A percentile compares a stretch with the other conserved stretches of the same genome.
These are phyloP conservation scores for Tachystola acroxantha DNA, from an alignment of 2,888 invertebrate genomes.

Conservation along the genomic window DNA sequence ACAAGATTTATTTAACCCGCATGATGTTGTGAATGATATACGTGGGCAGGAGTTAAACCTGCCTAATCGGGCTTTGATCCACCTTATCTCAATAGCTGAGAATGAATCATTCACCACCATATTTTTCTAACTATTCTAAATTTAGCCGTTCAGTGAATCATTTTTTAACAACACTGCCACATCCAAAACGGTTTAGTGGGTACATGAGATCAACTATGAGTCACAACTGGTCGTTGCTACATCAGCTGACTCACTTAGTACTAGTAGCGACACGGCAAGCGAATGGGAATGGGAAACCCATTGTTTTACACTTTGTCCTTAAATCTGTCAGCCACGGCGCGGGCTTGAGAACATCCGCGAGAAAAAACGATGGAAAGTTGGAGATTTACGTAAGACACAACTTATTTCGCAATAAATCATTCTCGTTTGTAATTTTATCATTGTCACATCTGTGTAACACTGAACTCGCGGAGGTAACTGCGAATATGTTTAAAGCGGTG, in stretches of 20 bases:
- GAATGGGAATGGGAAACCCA: conserved; percentile 61
- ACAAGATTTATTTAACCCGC: too few relatives aligned
- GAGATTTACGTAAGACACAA: neutral
- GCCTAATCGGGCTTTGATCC: too few relatives aligned
- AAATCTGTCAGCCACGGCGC: conserved; percentile 31
- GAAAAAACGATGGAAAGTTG: conserved; percentile 13
- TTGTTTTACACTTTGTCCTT: conserved; percentile 57
- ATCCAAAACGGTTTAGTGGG: conserved; percentile 42
- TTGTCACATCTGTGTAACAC: too few relatives aligned
- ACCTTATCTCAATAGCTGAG: too few relatives aligned
- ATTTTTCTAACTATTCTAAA: neutral
- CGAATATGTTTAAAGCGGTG: too few relatives aligned
- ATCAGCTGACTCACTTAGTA: conserved; percentile 69
- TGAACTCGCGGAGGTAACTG: too few relatives aligned
- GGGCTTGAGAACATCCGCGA: conserved; percentile 1
- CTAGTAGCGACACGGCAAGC: conserved; percentile 25
- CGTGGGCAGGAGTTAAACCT: too few relatives aligned
- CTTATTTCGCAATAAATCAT: too few relatives aligned
- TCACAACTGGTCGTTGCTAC: conserved; percentile 60
- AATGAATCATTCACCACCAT: too few relatives aligned
- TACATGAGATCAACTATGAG: conserved; percentile 54
- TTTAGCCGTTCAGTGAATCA: conserved; percentile 5
- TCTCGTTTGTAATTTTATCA: too few relatives aligned
- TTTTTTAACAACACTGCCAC: conserved; percentile 19
- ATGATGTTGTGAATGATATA: too few relatives aligned